A percentile compares a stretch with the other conserved stretches of the same genome.
phyloP scores from a whole-genome alignment of 64 coral and sea anemone genomes.

The Stylophora pistillata region DNA sequence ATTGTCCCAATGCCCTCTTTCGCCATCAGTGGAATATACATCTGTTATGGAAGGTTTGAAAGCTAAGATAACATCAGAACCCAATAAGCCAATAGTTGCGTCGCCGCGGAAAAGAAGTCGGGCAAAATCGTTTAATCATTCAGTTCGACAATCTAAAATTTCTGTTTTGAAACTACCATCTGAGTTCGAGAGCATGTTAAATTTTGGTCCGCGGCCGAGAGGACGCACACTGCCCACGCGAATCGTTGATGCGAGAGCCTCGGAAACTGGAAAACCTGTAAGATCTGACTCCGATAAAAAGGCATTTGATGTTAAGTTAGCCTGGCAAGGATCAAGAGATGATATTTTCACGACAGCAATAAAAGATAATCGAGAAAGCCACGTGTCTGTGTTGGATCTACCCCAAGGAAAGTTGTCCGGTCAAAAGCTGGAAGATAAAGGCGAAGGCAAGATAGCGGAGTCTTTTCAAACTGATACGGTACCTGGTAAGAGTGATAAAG shows the following conservation, averaged over 20 bases:
- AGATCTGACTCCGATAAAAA: not conserved
- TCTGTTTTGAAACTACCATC: not conserved
- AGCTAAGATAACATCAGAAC: not conserved
- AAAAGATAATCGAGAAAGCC: not conserved
- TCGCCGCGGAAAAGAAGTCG: not conserved
- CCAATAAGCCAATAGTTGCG: not conserved
- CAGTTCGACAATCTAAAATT: not conserved
- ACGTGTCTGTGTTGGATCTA: not conserved
- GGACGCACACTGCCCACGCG: not conserved
- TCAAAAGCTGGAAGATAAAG: not conserved
- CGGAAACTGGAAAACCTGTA: not conserved
- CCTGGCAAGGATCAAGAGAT: not conserved
- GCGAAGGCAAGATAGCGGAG: not conserved
- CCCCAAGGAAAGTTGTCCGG: not conserved
- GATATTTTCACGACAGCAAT: not conserved
- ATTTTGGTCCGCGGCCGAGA: not conserved
- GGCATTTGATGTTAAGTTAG: not conserved
- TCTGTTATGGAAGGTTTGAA: not conserved
- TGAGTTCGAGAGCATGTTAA: not conserved
- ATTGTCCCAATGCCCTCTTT: not conserved
- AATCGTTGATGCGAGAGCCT: not conserved
- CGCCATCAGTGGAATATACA: slow-evolving; percentile 14
- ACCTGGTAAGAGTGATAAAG: not conserved
- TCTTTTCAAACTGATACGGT: not conserved
- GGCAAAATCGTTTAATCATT: not conserved